Percentiles rank a stretch among this genome's conserved stretches.
These are phyloP conservation scores for Drosophila rhopaloa DNA, from an alignment of 1,140 invertebrate species.

Conservation along the genomic window DNA sequence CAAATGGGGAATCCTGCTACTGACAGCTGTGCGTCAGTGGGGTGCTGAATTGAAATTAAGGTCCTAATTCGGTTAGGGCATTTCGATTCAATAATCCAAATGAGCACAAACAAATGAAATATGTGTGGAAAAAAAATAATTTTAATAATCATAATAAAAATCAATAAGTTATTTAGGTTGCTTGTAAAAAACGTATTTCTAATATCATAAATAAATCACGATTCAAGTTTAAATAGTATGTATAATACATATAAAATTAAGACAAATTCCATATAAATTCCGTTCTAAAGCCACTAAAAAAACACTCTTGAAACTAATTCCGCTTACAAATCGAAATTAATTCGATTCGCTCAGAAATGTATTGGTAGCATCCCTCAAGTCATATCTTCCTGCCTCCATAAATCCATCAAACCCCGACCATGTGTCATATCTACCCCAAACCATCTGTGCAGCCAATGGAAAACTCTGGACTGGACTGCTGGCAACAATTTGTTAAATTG, in stretches of 20 bases:
- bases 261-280: too few species aligned
- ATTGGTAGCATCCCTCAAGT: neutral
- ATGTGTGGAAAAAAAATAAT: neutral
- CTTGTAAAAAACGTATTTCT: too few species aligned
- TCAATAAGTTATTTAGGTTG: too few species aligned
- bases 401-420: conserved; percentile 10
- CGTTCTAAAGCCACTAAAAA: too few species aligned
- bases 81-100: conserved; percentile 17
- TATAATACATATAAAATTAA: too few species aligned
- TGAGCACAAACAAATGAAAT: conserved; percentile 3
- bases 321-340: conserved; percentile 2
- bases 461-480: conserved; percentile 8
- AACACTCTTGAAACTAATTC: too few species aligned
- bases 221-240: too few species aligned
- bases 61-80: conserved; percentile 27
- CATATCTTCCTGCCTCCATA: conserved; percentile 1
- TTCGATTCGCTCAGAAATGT: conserved; percentile 10
- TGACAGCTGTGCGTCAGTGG: conserved; percentile 50
- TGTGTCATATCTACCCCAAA: neutral
- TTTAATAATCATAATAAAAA: neutral
- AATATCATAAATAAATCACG: too few species aligned
- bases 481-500: conserved; percentile 73
- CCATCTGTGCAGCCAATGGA: conserved; percentile 5
- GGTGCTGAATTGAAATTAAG: conserved; percentile 28
- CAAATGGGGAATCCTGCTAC: conserved; percentile 61